phyloP scores from a whole-genome alignment of 2,797 vertebrate genomes.

The Crocodylus rhombifer region DNA sequence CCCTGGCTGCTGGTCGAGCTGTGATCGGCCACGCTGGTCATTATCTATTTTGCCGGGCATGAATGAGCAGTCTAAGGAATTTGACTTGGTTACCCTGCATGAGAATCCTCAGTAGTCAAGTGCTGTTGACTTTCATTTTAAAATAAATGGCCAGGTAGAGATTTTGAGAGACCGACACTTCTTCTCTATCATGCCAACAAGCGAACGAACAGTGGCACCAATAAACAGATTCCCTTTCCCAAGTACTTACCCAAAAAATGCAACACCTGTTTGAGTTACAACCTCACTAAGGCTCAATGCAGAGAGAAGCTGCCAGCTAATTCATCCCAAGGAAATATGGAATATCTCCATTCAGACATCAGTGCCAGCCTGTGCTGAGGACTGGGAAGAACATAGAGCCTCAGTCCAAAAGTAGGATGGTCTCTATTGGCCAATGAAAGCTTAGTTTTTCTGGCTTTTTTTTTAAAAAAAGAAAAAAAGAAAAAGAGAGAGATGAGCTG shows the following conservation, averaged over 20 bases:
- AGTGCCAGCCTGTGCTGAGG: not conserved
- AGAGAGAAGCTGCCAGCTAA: not conserved
- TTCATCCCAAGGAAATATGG: not conserved
- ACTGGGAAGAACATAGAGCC: not conserved
- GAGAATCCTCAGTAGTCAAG: not conserved
- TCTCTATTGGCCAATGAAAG: not conserved
- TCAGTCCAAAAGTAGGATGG: not conserved
- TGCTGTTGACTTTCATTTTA: constrained; percentile 34
- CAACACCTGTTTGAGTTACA: not conserved
- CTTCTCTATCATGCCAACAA: not conserved
- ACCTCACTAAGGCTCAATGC: not conserved
- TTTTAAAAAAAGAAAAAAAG: not conserved
- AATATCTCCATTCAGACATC: not conserved
- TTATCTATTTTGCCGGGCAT: not conserved
- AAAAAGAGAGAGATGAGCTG: rapidly evolving
- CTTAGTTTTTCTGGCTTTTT: rapidly evolving
- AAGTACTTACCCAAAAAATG: not conserved
- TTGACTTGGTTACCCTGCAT: not conserved
- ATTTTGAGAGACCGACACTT: not conserved
- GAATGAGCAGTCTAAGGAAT: constrained; percentile 11
- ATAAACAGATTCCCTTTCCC: not conserved
- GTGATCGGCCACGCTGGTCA: not conserved
- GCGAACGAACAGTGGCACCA: not conserved
- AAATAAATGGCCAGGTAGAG: constrained; percentile 29
- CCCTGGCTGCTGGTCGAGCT: not conserved